Conservation (phyloP, 2,113 vertebrate genomes). For the Dicrurus megarhynchus region DNA sequence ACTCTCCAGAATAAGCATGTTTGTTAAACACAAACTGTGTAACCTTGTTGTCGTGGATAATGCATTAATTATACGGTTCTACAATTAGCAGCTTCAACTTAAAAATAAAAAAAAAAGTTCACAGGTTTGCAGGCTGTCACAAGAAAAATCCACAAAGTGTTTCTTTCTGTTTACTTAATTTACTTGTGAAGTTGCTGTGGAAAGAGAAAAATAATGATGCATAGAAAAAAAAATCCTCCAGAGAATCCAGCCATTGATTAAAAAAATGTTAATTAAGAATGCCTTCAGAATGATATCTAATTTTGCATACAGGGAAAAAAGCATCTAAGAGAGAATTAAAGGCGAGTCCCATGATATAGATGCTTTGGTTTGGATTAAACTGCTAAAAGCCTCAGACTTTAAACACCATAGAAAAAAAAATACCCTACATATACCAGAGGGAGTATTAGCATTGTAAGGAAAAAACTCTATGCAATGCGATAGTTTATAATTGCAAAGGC, state of each 20-base stretch:
- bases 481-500: constrained; percentile 30
- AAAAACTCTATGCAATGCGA: neutral
- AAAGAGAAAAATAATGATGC: constrained; percentile 55
- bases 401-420: neutral
- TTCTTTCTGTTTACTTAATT: constrained; percentile 55
- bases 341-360: constrained; percentile 16
- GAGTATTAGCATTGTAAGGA: neutral
- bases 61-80: constrained; percentile 43
- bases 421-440: neutral
- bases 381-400: constrained; percentile 32
- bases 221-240: constrained; percentile 52
- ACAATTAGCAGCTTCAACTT: constrained; percentile 56
- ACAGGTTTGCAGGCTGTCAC: constrained; percentile 6
- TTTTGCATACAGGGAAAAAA: constrained; percentile 54
- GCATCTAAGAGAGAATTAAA: constrained; percentile 61
- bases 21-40: constrained; percentile 33
- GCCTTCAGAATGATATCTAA: constrained; percentile 61
- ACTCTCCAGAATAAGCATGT: constrained; percentile 35
- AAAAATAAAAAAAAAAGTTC: constrained; percentile 57
- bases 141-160: constrained; percentile 24
- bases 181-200: constrained; percentile 48
- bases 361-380: constrained; percentile 40
- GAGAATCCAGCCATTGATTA: constrained; percentile 43
- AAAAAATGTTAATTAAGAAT: constrained; percentile 65
- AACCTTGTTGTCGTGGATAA: constrained; percentile 42